These are phyloP conservation scores for Chymomyza costata DNA, from an alignment of 1,140 invertebrate genomes.

Conservation along the genomic window DNA sequence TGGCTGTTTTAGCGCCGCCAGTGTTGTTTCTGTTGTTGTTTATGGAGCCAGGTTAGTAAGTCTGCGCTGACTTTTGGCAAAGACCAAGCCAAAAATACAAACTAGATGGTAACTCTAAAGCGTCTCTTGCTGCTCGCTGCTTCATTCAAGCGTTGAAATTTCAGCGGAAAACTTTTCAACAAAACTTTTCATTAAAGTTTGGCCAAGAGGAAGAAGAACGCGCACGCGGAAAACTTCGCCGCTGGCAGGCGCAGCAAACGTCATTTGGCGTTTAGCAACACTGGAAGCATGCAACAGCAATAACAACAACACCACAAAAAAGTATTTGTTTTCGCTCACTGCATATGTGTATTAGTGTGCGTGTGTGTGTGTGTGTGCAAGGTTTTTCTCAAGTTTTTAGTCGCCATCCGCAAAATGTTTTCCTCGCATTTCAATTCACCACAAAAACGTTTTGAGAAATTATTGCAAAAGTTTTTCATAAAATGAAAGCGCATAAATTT, in stretches of 20 bases:
- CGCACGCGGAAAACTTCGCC: constrained; percentile 61
- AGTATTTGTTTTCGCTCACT: constrained; percentile 50
- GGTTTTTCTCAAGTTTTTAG: constrained; percentile 73
- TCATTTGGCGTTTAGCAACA: constrained; percentile 42
- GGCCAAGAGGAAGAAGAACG: constrained; percentile 32
- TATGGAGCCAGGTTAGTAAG: constrained; percentile 39
- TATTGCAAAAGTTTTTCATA: constrained; percentile 75
- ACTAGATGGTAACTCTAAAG: no score
- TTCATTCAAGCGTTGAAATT: constrained; percentile 70
- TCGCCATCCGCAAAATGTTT: constrained; percentile 75
- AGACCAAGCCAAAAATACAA: constrained; percentile 51
- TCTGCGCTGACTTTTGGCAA: constrained; percentile 55
- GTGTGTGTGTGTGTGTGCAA: constrained; percentile 34
- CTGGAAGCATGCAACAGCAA: constrained; percentile 21
- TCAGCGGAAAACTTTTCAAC: constrained; percentile 64
- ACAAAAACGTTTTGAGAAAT: constrained; percentile 75
- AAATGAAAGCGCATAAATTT: constrained; percentile 75
- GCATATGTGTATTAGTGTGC: constrained; percentile 10
- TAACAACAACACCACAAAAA: constrained; percentile 21
- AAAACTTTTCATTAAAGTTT: constrained; percentile 74
- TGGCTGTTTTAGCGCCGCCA: constrained; percentile 1
- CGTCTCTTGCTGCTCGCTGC: constrained; percentile 3
- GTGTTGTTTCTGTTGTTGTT: constrained; percentile 28
- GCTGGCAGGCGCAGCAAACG: constrained; percentile 64
- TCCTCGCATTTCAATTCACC: constrained; percentile 75